phyloP scores from a whole-genome alignment of 1,140 invertebrate genomes.

The Phthorimaea operculella region DNA sequence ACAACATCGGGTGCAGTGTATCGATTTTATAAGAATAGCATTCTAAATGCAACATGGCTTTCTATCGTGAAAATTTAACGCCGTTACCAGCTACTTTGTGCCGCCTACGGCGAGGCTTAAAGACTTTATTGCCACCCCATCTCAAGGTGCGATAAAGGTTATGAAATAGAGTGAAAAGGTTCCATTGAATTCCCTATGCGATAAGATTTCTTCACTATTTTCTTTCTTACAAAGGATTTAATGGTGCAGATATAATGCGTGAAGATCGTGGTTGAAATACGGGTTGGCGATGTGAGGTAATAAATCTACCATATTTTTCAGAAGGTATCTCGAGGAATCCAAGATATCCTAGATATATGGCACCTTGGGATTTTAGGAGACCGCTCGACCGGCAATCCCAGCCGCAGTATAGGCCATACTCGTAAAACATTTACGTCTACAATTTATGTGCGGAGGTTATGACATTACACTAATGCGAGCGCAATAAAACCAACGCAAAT shows the following conservation, averaged over 20 bases:
- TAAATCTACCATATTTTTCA: slow-evolving; percentile 19
- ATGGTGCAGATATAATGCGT: slow-evolving; percentile 21
- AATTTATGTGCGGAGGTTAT: slow-evolving; percentile 39
- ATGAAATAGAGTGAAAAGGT: neutral
- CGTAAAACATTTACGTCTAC: slow-evolving; percentile 35
- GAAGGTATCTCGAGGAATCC: slow-evolving; percentile 20
- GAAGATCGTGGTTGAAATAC: slow-evolving; percentile 18
- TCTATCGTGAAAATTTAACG: slow-evolving; percentile 10
- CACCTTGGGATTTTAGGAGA: too few relatives aligned
- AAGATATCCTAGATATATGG: too few relatives aligned
- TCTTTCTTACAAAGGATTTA: slow-evolving; percentile 20
- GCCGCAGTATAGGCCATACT: neutral
- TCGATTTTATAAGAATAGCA: slow-evolving; percentile 29
- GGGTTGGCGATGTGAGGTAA: slow-evolving; percentile 17
- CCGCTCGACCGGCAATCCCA: neutral
- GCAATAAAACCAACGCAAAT: slow-evolving; percentile 35
- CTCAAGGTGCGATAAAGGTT: too few relatives aligned
- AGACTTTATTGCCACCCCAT: too few relatives aligned
- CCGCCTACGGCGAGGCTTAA: neutral
- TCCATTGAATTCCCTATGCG: neutral
- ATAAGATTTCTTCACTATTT: neutral
- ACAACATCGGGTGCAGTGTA: slow-evolving; percentile 4
- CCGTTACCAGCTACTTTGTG: neutral
- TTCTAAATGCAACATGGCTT: slow-evolving; percentile 18
- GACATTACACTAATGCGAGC: slow-evolving; percentile 39